Evolutionary conservation across 2,888 invertebrate species (phyloP).

Genomic region (Andrena haemorrhoa): DNA sequence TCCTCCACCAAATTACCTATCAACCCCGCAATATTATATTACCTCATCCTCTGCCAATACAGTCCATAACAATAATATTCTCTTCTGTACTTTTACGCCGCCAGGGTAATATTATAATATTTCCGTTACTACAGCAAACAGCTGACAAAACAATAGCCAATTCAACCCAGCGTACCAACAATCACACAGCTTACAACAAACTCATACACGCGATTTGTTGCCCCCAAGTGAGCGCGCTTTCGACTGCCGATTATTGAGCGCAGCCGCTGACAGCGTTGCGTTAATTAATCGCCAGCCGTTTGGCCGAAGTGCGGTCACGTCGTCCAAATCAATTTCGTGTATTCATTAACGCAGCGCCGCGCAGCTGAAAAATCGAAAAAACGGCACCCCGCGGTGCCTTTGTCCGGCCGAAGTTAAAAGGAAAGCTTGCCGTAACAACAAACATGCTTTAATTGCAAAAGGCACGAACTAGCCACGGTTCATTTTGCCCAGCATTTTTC

Average conservation of each 20-base stretch:
- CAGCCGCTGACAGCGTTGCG: slow-evolving; percentile 23
- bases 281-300: slow-evolving; percentile 50
- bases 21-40: background rate
- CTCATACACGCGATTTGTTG: background rate
- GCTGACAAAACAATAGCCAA: background rate
- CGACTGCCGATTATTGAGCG: background rate
- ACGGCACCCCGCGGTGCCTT: background rate
- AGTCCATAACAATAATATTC: background rate
- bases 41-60: too few relatives aligned
- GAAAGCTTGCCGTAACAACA: slow-evolving; percentile 1
- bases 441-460: slow-evolving; percentile 25
- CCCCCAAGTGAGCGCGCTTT: background rate
- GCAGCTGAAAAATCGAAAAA: background rate
- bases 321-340: slow-evolving; percentile 1
- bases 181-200: background rate
- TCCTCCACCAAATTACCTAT: background rate
- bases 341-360: slow-evolving; percentile 14
- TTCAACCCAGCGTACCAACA: background rate
- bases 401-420: background rate
- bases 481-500: slow-evolving; percentile 12
- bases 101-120: background rate
- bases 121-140: background rate
- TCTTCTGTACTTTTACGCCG: background rate
- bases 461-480: background rate
- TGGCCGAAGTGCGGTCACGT: slow-evolving; percentile 13